A percentile compares a stretch with the other conserved stretches of the same genome.
Evolutionary conservation across 2,888 invertebrate genomes (phyloP).

Genomic region (Uloborus plumipes): DNA sequence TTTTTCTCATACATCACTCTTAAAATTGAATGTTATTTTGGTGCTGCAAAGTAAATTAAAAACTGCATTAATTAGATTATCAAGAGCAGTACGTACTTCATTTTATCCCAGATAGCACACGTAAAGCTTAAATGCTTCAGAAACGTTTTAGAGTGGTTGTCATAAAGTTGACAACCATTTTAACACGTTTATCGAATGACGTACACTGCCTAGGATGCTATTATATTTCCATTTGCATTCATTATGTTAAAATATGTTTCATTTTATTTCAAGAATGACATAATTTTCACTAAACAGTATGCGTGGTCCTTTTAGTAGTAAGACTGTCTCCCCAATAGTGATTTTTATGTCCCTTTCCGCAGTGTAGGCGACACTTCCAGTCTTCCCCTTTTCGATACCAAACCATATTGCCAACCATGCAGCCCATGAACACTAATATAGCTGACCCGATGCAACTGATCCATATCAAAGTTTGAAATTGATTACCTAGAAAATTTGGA

Average conservation of each 20-base stretch:
- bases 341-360: constrained; percentile 44
- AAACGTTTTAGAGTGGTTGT: too few relatives aligned
- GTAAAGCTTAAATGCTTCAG: too few relatives aligned
- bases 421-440: constrained; percentile 45
- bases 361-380: constrained; percentile 53
- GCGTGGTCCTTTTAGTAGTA: constrained; percentile 20
- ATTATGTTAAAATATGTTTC: not conserved
- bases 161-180: not conserved
- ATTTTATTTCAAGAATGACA: not conserved
- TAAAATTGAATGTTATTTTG: too few relatives aligned
- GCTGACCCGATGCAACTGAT: constrained; percentile 44
- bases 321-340: constrained; percentile 58
- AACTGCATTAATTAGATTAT: too few relatives aligned
- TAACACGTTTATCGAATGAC: not conserved
- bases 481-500: constrained; percentile 35
- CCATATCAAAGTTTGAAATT: constrained; percentile 38
- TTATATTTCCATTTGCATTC: not conserved
- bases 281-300: constrained; percentile 29
- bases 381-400: constrained; percentile 49
- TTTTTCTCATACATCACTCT: too few relatives aligned
- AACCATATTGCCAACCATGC: constrained; percentile 52
- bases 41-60: too few relatives aligned
- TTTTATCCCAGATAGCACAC: too few relatives aligned
- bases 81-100: too few relatives aligned
- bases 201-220: not conserved